A percentile compares a stretch with the other conserved stretches of the same genome.
Conservation (phyloP, 1,140 invertebrate species). For the Ridgeia piscesae region DNA sequence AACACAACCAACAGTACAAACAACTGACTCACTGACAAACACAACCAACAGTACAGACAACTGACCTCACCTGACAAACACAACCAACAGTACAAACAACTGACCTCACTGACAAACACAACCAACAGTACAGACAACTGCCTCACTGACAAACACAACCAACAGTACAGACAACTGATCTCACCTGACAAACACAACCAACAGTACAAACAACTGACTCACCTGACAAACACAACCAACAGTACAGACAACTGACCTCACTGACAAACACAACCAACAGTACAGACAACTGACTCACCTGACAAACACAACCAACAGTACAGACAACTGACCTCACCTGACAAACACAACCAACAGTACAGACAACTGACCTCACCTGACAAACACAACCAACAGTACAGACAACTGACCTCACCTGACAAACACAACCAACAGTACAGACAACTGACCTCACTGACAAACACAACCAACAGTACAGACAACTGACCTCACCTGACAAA, state of each 20-base stretch:
- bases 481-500: conserved; percentile 75
- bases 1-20: not conserved
- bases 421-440: not conserved
- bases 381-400: too few relatives aligned
- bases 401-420: conserved; percentile 82
- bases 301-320: too few relatives aligned
- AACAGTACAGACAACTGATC: conserved; percentile 96
- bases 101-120: conserved; percentile 67
- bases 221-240: too few relatives aligned
- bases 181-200: conserved; percentile 58
- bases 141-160: too few relatives aligned
- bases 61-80: conserved; percentile 71
- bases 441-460: too few relatives aligned
- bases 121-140: too few relatives aligned
- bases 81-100: conserved; percentile 87
- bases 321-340: conserved; percentile 84
- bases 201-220: too few relatives aligned
- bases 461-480: conserved; percentile 98
- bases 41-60: conserved; percentile 97
- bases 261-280: not conserved
- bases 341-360: not conserved
- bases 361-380: too few relatives aligned
- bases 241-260: conserved; percentile 95
- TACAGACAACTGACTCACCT: too few relatives aligned
- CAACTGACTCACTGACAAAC: too few relatives aligned